A percentile compares a stretch with the other conserved stretches of the same genome.
Evolutionary conservation across 2,888 invertebrate species (phyloP).

Genomic region (Philopedon plagiatum): DNA sequence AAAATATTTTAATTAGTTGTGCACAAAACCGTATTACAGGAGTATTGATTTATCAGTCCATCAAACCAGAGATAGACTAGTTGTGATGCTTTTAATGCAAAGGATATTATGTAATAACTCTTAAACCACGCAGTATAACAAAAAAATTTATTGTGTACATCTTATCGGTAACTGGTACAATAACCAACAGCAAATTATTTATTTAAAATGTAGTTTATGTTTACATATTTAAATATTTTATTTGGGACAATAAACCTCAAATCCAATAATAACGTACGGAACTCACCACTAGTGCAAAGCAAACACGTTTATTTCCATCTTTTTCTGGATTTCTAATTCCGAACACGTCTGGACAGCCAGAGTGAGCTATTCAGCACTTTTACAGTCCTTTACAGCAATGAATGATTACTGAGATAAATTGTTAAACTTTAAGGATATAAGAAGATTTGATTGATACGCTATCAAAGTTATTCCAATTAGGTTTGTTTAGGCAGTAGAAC

Average conservation of each 20-base stretch:
- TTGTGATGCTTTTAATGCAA: too few relatives aligned
- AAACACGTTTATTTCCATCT: constrained; percentile 15
- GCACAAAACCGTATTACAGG: too few relatives aligned
- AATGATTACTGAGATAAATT: constrained; percentile 39
- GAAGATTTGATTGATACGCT: constrained; percentile 26
- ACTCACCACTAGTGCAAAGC: not conserved
- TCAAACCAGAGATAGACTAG: too few relatives aligned
- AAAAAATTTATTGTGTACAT: too few relatives aligned
- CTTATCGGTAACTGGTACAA: too few relatives aligned
- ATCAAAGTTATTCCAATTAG: not conserved
- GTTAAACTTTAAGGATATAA: constrained; percentile 27
- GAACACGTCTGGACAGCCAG: constrained; percentile 29
- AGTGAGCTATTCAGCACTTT: constrained; percentile 42
- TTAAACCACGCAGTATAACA: too few relatives aligned
- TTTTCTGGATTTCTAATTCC: constrained; percentile 19
- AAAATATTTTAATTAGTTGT: too few relatives aligned
- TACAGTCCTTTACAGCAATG: constrained; percentile 16
- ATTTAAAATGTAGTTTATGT: too few relatives aligned
- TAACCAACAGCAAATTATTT: not conserved
- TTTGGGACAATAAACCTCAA: not conserved
- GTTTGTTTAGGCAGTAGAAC: too few relatives aligned
- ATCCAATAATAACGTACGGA: not conserved
- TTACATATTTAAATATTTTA: too few relatives aligned
- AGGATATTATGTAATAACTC: too few relatives aligned
- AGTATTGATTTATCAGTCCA: too few relatives aligned